phyloP scores from a whole-genome alignment of 2,888 invertebrate species.

The Chaitophorus viminalis region DNA sequence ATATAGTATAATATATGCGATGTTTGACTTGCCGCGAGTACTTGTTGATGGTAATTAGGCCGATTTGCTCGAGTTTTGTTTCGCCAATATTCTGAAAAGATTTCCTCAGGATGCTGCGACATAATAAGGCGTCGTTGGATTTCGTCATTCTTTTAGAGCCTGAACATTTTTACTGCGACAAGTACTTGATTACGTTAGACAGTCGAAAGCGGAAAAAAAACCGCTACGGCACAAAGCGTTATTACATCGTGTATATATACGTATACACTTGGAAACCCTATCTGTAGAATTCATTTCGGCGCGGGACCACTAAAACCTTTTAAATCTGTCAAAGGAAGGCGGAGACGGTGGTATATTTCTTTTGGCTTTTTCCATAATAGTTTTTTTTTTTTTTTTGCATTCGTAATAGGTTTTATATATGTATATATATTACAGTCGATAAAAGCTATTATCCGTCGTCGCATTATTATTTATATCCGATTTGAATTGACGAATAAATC shows the following conservation, averaged over 20 bases:
- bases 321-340: conserved; percentile 57
- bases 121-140: not conserved
- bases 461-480: conserved; percentile 60
- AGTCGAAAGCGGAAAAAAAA: conserved; percentile 1
- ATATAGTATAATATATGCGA: conserved; percentile 1
- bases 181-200: conserved; percentile 22
- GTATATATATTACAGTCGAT: conserved; percentile 30
- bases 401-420: conserved; percentile 42
- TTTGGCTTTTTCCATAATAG: conserved; percentile 34
- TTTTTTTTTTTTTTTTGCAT: conserved; percentile 47
- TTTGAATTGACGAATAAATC: conserved; percentile 58
- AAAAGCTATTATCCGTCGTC: conserved; percentile 54
- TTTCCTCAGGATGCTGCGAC: not conserved
- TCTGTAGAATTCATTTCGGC: conserved; percentile 39
- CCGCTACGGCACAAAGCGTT: not conserved
- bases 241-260: conserved; percentile 1
- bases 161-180: not conserved
- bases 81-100: conserved; percentile 13
- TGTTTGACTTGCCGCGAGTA: not conserved
- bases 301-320: conserved; percentile 44
- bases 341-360: conserved; percentile 37
- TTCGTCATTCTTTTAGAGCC: not conserved
- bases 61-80: not conserved
- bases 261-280: conserved; percentile 17
- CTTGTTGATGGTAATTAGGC: conserved; percentile 47